Conservation (phyloP, 1,140 invertebrate genomes). For the Dolichoris vasculosae region DNA sequence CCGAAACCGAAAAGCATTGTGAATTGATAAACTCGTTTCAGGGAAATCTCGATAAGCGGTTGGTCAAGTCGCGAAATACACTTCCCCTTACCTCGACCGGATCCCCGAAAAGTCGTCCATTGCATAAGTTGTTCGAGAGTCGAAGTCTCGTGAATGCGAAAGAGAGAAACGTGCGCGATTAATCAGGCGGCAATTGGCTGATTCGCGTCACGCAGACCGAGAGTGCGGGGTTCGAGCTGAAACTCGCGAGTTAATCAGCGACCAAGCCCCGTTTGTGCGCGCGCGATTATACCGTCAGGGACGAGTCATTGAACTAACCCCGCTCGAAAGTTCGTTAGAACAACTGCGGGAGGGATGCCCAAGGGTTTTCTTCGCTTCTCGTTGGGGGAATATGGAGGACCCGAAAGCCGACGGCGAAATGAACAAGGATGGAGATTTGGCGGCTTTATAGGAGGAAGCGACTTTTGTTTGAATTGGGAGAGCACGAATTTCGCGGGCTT, state of each 20-base stretch:
- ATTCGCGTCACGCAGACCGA: background rate
- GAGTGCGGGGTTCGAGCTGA: too few relatives aligned
- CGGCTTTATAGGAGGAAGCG: background rate
- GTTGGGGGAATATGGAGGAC: background rate
- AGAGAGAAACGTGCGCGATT: background rate
- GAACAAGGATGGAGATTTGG: background rate
- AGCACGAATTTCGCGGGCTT: background rate
- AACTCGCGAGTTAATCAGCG: constrained; percentile 42
- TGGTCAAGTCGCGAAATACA: background rate
- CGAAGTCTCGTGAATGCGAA: background rate
- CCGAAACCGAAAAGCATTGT: too few relatives aligned
- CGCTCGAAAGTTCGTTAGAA: constrained; percentile 27
- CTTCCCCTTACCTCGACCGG: too few relatives aligned
- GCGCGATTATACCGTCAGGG: background rate
- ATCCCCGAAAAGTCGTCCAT: too few relatives aligned
- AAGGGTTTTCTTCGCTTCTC: background rate
- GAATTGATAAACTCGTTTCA: too few relatives aligned
- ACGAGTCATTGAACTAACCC: background rate
- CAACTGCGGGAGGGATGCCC: background rate
- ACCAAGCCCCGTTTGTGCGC: background rate
- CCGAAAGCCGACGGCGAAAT: background rate
- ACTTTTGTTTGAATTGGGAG: constrained; percentile 17
- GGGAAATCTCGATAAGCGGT: background rate
- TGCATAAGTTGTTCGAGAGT: background rate
- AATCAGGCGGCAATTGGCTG: constrained; percentile 30